Evolutionary conservation across 2,113 vertebrate species (phyloP), one percentile per base, ranked within the genome.

Genomic region (Prionailurus viverrinus): DNA sequence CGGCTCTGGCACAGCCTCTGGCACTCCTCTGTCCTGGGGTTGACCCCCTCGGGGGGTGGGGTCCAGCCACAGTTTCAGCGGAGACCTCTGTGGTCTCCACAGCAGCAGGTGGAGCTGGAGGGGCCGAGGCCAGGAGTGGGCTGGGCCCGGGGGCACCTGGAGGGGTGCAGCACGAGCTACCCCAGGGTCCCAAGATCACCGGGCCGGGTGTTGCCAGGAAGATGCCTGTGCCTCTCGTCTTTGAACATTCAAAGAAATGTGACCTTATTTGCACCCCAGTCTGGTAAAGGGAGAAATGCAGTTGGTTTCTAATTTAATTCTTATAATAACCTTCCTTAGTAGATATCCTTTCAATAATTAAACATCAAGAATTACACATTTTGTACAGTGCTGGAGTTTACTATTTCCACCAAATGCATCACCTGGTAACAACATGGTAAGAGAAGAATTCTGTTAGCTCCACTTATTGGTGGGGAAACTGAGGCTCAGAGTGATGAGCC

Each of bases 371-470:
- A 74, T 73, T 41, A 53, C 18, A 15, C 9, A 45, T 63, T 78
- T 78, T 41, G 39, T 33, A 25, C 9, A 41, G 48, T 51, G 33
- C 69, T 39, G 5, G 91, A 36, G n/a, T 86, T 71, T 31, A 48
- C 45, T 45, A 1, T 94, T 81, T 86, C 36, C 74, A 73, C 55
- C 31, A 36, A 66, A 31, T 36, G 65, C 55, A 18, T 81, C 73
- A 73, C 27, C 33, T 7, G 39, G 36, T 45, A 65, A 58, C 23
- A 94, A 10, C 45, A 31, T 21, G 9, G 66, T 48, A 69, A 66
- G 45, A 91, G 87, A 83, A 45, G 33, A 65, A 29, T 91, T 84
- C 63, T 92, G 91, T 66, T 69, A 86, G 53, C 9, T 33, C 29
- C 29, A 9, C 73, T 93, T n/a, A 19, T 18, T 41, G 25, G 27